Percentiles rank a stretch among this genome's conserved stretches.
Conservation (phyloP, 2,113 vertebrate genomes). For the Oreochromis niloticus region DNA sequence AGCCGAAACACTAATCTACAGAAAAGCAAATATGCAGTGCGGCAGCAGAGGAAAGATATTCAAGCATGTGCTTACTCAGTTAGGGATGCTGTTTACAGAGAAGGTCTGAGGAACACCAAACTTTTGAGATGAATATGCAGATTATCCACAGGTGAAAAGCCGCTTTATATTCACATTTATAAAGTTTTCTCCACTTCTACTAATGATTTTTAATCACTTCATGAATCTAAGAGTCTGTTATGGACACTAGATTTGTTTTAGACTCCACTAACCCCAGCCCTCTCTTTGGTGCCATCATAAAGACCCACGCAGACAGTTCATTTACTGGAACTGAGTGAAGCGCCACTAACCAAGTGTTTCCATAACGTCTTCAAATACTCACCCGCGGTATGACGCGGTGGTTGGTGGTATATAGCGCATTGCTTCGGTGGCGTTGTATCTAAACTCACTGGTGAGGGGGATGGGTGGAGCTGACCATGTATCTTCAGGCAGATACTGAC, state of each 20-base stretch:
- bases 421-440: slow-evolving; percentile 81
- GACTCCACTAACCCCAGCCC: neutral
- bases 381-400: slow-evolving; percentile 78
- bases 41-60: neutral
- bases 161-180: rapidly evolving
- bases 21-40: neutral
- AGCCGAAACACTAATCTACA: neutral
- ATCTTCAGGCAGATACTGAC: slow-evolving; percentile 80
- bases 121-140: neutral
- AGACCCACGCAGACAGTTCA: neutral
- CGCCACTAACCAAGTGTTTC: neutral
- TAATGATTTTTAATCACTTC: neutral
- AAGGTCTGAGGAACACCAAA: neutral
- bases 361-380: slow-evolving; percentile 1
- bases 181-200: neutral
- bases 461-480: slow-evolving; percentile 82
- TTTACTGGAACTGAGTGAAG: neutral
- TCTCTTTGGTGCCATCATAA: neutral
- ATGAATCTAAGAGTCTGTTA: neutral
- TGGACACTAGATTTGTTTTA: neutral
- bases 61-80: neutral
- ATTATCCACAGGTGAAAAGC: neutral
- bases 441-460: slow-evolving; percentile 83
- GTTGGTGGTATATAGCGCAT: slow-evolving; percentile 71
- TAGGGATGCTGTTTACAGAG: neutral